Percentiles rank a stretch among this genome's conserved stretches.
Evolutionary conservation across 2,113 vertebrate species (phyloP).

Genomic region (Pseudorasbora parva): DNA sequence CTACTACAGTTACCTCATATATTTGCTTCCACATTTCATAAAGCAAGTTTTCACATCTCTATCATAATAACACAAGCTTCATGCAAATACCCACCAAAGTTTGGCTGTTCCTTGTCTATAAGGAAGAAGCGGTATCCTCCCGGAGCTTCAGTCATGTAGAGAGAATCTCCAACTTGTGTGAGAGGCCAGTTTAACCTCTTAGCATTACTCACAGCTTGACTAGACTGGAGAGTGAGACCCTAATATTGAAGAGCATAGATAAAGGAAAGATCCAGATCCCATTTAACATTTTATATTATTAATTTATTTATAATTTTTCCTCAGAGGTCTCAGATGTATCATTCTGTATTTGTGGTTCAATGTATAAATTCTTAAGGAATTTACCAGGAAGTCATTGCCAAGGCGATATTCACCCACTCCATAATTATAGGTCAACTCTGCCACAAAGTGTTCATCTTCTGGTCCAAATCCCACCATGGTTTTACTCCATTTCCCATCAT

Average conservation of each 20-base stretch:
- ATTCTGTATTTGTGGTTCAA: neutral
- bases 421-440: constrained; percentile 96
- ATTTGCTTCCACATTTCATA: neutral
- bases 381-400: constrained; percentile 93
- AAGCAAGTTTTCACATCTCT: neutral
- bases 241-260: constrained; percentile 54
- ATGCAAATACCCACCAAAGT: constrained; percentile 74
- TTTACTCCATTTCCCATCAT: constrained; percentile 99
- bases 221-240: constrained; percentile 91
- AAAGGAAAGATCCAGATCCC: neutral
- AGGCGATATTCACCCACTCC: constrained; percentile 88
- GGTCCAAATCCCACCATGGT: constrained; percentile 97
- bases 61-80: neutral
- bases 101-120: constrained; percentile 79
- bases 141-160: constrained; percentile 87
- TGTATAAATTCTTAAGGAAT: constrained; percentile 11
- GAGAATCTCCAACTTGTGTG: constrained; percentile 73
- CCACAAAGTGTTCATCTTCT: constrained; percentile 92
- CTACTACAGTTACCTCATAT: neutral
- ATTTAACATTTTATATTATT: neutral
- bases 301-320: neutral
- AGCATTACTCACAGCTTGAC: constrained; percentile 87
- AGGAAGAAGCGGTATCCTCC: constrained; percentile 93
- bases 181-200: constrained; percentile 87
- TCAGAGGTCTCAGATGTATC: neutral